phyloP scores from a whole-genome alignment of 2,797 vertebrate genomes.

The Myotis daubentonii region DNA sequence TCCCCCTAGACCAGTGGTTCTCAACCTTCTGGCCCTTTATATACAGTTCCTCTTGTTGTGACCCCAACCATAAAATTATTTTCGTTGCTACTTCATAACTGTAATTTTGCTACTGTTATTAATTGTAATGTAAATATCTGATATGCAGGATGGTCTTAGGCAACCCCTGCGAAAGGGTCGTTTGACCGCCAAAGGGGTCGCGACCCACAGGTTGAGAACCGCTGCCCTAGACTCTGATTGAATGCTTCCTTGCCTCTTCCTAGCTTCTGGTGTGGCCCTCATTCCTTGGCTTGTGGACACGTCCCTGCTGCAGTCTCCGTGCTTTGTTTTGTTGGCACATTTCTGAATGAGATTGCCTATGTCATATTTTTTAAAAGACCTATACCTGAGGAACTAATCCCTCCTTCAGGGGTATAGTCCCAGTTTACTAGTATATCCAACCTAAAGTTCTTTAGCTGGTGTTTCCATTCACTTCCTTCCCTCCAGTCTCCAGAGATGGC shows the following conservation, averaged over 20 bases:
- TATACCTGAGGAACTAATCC: neutral
- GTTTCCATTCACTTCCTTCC: neutral
- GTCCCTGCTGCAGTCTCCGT: fast-evolving
- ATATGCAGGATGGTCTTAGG: no score
- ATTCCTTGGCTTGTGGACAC: fast-evolving
- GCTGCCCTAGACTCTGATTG: neutral
- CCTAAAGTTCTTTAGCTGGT: neutral
- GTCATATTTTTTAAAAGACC: neutral
- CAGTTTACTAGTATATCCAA: neutral
- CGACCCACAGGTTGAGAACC: no score
- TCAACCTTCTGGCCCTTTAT: no score
- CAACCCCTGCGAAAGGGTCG: no score
- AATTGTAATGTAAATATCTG: no score
- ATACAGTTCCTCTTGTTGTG: no score
- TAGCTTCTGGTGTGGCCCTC: neutral
- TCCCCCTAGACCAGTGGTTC: neutral
- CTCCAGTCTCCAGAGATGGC: neutral
- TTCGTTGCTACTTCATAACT: no score
- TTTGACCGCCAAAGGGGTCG: no score
- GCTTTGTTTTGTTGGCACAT: neutral
- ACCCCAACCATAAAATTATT: no score
- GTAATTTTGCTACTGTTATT: no score
- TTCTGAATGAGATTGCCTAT: neutral
- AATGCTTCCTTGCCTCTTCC: neutral
- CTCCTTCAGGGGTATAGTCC: neutral